Percentiles rank a stretch among this genome's conserved stretches.
Evolutionary conservation across 2,797 vertebrate genomes (phyloP).

Genomic region (Gymnocypris eckloni): DNA sequence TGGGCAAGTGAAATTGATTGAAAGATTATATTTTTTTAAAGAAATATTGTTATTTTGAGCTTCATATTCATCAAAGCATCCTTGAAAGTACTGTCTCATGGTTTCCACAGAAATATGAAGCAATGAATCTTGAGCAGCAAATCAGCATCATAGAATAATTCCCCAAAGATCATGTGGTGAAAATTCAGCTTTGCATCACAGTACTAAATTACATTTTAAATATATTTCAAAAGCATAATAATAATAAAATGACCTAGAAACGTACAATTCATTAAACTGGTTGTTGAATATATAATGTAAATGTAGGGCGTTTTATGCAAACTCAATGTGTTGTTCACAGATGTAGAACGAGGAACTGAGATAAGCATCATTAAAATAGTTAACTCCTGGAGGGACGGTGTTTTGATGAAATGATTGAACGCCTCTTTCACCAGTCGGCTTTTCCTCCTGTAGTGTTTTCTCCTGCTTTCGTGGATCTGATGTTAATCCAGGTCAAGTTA

Average conservation of each 20-base stretch:
- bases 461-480: neutral
- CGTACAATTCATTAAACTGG: neutral
- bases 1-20: too few species aligned
- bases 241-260: neutral
- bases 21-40: neutral
- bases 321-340: slow-evolving; percentile 8
- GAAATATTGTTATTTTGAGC: neutral
- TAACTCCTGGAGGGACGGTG: neutral
- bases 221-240: neutral
- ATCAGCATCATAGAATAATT: neutral
- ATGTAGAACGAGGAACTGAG: slow-evolving; percentile 25
- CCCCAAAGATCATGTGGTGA: neutral
- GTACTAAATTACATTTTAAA: neutral
- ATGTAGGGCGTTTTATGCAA: neutral
- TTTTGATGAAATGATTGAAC: neutral
- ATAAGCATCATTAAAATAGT: slow-evolving; percentile 38
- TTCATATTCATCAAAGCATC: neutral
- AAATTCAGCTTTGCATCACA: neutral
- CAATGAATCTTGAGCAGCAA: neutral
- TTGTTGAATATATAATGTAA: neutral
- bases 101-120: neutral
- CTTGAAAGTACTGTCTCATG: neutral
- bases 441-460: neutral
- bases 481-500: neutral
- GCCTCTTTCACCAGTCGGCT: neutral